These are phyloP conservation scores for Nomada flava DNA, from an alignment of 2,888 invertebrate species.

Conservation along the genomic window DNA sequence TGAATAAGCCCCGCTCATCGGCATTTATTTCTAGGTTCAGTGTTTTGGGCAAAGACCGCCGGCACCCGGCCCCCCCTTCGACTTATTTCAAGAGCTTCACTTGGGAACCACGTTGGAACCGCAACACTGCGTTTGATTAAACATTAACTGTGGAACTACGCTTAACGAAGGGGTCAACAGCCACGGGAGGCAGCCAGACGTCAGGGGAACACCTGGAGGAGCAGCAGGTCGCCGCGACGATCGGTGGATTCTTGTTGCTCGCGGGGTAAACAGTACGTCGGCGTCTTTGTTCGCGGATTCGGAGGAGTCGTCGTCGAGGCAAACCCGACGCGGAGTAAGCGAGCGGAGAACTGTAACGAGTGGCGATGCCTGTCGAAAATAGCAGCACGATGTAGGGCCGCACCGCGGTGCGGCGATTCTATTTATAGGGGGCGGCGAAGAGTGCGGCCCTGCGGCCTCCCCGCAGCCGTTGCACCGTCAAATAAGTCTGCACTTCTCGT, in stretches of 20 bases:
- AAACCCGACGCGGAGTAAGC: slow-evolving; percentile 74
- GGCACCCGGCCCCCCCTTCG: neutral
- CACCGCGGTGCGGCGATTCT: slow-evolving; percentile 75
- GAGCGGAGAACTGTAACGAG: slow-evolving; percentile 75
- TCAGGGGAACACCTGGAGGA: too few relatives aligned
- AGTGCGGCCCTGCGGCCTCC: slow-evolving; percentile 75
- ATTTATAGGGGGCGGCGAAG: slow-evolving; percentile 74
- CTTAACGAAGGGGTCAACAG: too few relatives aligned
- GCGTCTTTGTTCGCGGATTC: slow-evolving; percentile 59
- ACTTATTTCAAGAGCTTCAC: neutral
- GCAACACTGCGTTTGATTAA: neutral
- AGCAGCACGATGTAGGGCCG: slow-evolving; percentile 78
- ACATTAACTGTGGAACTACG: too few relatives aligned
- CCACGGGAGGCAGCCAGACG: too few relatives aligned
- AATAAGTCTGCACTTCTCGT: slow-evolving; percentile 70
- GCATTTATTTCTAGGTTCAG: neutral
- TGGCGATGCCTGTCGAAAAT: slow-evolving; percentile 73
- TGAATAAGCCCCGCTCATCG: neutral
- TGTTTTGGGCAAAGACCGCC: neutral
- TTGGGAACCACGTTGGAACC: neutral
- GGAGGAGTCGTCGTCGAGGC: slow-evolving; percentile 51
- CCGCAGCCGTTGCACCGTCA: slow-evolving; percentile 63
- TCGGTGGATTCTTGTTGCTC: slow-evolving; percentile 53
- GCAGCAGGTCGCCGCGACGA: slow-evolving; percentile 17
- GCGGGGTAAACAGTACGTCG: slow-evolving; percentile 52